Conservation (phyloP, 2,113 vertebrate genomes). For the Camarhynchus parvulus region DNA sequence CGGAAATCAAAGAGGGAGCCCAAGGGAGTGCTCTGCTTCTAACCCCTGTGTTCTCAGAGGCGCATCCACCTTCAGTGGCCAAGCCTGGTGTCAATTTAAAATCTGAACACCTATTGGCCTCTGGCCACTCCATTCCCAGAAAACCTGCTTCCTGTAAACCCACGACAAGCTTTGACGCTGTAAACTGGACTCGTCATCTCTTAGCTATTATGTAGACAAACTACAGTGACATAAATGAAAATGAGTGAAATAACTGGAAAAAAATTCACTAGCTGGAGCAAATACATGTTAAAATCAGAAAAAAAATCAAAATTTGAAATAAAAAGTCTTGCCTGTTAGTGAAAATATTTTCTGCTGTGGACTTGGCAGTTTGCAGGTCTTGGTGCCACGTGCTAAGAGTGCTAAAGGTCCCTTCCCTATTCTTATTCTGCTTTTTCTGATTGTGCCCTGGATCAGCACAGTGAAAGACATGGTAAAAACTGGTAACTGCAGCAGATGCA, state of each 20-base stretch:
- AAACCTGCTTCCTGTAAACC: too few relatives aligned
- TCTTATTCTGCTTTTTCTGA: not conserved
- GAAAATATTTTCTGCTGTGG: not conserved
- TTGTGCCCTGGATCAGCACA: not conserved
- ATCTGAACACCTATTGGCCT: too few relatives aligned
- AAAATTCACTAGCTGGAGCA: not conserved
- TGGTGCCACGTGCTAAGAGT: accelerated
- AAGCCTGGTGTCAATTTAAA: too few relatives aligned
- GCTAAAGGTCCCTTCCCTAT: not conserved
- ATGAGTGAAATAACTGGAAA: not conserved
- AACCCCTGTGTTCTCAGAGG: too few relatives aligned
- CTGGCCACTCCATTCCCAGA: too few relatives aligned
- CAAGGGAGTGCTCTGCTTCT: too few relatives aligned
- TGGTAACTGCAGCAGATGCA: not conserved
- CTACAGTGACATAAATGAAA: not conserved
- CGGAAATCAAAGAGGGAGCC: too few relatives aligned
- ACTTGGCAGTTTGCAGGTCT: not conserved
- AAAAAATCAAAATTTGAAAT: not conserved
- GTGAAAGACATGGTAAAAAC: not conserved
- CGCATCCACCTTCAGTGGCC: too few relatives aligned
- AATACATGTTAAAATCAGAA: not conserved
- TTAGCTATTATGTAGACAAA: not conserved
- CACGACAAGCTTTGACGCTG: not conserved
- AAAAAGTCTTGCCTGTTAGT: not conserved
- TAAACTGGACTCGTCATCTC: not conserved